Base-by-base conservation (phyloP, 1,140 invertebrate species). In the Epicauta chinensis region DNA sequence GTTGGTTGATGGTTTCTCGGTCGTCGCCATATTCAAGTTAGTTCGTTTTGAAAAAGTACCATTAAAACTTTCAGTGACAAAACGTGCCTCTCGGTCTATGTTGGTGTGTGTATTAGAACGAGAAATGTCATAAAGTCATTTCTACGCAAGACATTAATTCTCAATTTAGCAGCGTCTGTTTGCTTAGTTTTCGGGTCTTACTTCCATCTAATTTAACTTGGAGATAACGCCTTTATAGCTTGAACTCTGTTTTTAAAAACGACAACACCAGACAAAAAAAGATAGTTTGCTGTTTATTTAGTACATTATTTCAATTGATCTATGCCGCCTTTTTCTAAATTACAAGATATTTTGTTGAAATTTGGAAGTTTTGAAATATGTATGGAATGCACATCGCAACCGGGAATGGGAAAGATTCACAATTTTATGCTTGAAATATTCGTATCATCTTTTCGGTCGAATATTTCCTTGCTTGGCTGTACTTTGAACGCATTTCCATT, bases 141-240 rank as follows among this genome's bases (percentile, higher is more conserved):
- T 53, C 45, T 53, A 53, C 51, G 45, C 51, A 53, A 47, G 44
- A 47, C 51, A 53, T 53, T 53, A 53, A 53, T 53, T 53, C 51
- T 47, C 51, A 53, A 53, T 53, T 53, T 53, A 41, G 51, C 45
- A 44, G 51, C 51, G 39, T 42, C 38, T 47, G 51, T 41, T 53
- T 41, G 51, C 51, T 37, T 53, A 40, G 29, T 46, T 53, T 53
- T 45, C 23, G 23, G 51, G 44, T 47, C 51, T 53, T 42, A 45
- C 51, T 53, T 53, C 51, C 51, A 53, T 53, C 45, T 47, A 53
- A 53, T 53, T 53, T 53, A 53, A 47, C 51, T 53, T 53, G 38
- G 42, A 47, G 51, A 53, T 53, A 53, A 46, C 44, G 36, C 40
- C 36, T 23, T 5, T 23, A 23, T 23, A 3, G 23, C 23, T 23